phyloP scores from a whole-genome alignment of 2,797 vertebrate species.

The Benthosema pterotum region DNA sequence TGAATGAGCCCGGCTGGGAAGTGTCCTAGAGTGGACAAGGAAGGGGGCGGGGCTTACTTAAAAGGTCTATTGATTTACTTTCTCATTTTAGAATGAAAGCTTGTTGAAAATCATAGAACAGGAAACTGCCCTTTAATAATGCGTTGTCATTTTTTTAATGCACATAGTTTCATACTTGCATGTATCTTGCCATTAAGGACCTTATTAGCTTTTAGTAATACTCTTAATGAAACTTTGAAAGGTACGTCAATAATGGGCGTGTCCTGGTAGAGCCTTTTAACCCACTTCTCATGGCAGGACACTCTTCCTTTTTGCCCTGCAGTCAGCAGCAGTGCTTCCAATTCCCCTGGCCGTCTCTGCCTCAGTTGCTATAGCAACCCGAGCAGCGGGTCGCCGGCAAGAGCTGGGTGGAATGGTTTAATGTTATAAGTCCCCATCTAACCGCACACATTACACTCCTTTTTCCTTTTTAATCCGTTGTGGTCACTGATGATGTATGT shows the following conservation, averaged over 20 bases:
- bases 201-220: conserved; percentile 22
- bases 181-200: too few relatives aligned
- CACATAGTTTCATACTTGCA: too few relatives aligned
- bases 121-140: too few relatives aligned
- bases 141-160: too few relatives aligned
- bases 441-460: conserved; percentile 60
- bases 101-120: too few relatives aligned
- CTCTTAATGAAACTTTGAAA: conserved; percentile 15
- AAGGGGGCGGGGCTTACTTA: too few relatives aligned
- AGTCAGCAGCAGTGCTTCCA: conserved; percentile 37
- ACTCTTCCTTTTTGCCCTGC: conserved; percentile 37
- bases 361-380: conserved; percentile 79
- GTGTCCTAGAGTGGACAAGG: too few relatives aligned
- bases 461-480: conserved; percentile 63
- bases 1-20: too few relatives aligned
- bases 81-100: too few relatives aligned
- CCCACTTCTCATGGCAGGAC: conserved; percentile 45
- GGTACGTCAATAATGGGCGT: conserved; percentile 35
- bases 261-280: conserved; percentile 14
- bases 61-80: too few relatives aligned
- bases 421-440: conserved; percentile 57
- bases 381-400: conserved; percentile 52
- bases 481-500: conserved; percentile 63
- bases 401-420: conserved; percentile 63
- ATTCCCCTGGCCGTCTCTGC: conserved; percentile 52